phyloP scores from a whole-genome alignment of 2,888 invertebrate genomes.

The Lumbricus terrestris region DNA sequence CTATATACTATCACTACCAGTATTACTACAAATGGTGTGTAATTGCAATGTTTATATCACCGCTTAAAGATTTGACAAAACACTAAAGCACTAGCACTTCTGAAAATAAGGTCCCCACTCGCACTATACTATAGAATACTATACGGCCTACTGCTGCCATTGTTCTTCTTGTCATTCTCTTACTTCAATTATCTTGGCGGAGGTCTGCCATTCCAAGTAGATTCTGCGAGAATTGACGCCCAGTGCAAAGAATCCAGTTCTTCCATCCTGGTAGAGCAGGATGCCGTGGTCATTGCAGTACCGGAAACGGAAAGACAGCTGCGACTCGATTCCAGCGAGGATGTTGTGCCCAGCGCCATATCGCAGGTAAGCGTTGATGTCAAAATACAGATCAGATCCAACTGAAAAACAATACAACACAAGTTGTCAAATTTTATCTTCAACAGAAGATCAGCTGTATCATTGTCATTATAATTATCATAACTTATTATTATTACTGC shows the following conservation, averaged over 20 bases:
- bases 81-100: too few relatives aligned
- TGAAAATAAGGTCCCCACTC: too few relatives aligned
- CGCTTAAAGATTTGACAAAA: background rate
- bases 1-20: too few relatives aligned
- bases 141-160: too few relatives aligned
- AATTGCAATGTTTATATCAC: too few relatives aligned
- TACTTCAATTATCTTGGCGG: constrained; percentile 37
- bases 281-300: constrained; percentile 39
- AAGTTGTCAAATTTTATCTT: too few relatives aligned
- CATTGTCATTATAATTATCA: too few relatives aligned
- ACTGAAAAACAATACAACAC: too few relatives aligned
- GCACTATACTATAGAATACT: too few relatives aligned
- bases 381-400: constrained; percentile 32
- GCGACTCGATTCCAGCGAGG: constrained; percentile 35
- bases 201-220: constrained; percentile 42
- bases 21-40: too few relatives aligned
- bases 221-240: constrained; percentile 36
- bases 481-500: too few relatives aligned
- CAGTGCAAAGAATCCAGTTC: constrained; percentile 38
- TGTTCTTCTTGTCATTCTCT: background rate
- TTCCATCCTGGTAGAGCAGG: constrained; percentile 39
- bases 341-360: constrained; percentile 23
- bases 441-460: too few relatives aligned
- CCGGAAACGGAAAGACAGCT: constrained; percentile 35
- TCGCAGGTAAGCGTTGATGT: constrained; percentile 33